Conservation (phyloP, 2,888 invertebrate genomes). For the Heliconius aoede region DNA sequence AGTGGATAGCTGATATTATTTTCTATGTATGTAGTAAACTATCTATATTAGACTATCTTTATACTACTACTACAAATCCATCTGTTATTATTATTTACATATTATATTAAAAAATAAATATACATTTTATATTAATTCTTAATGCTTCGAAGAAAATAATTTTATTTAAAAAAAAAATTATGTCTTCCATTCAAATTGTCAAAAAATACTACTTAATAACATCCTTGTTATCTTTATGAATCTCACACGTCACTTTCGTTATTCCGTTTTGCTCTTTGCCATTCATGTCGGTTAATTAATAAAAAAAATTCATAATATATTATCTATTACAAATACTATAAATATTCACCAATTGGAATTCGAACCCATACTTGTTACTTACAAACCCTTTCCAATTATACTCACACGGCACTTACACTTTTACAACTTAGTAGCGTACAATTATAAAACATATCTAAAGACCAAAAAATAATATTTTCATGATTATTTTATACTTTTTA, state of each 20-base stretch:
- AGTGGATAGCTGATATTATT: slow-evolving; percentile 21
- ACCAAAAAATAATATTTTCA: neutral
- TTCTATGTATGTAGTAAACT: neutral
- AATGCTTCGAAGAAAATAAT: neutral
- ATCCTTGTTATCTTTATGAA: neutral
- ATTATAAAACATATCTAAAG: neutral
- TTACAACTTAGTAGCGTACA: neutral
- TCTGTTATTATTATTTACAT: too few species aligned
- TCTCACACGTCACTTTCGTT: neutral
- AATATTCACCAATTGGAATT: neutral
- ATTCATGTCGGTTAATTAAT: neutral
- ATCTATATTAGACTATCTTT: too few species aligned
- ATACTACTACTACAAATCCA: neutral
- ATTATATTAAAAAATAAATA: too few species aligned
- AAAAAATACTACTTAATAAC: neutral
- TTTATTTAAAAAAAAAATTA: neutral
- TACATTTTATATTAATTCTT: neutral
- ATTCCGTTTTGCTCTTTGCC: neutral
- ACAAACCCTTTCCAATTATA: neutral
- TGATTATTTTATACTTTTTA: neutral
- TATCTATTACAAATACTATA: neutral
- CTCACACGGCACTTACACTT: neutral
- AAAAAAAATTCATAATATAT: neutral
- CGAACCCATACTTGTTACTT: neutral
- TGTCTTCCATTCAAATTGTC: neutral